A percentile compares a stretch with the other conserved stretches of the same genome.
These are phyloP conservation scores for Drosophila neotestacea DNA, from an alignment of 2,888 invertebrate species.

Conservation along the genomic window DNA sequence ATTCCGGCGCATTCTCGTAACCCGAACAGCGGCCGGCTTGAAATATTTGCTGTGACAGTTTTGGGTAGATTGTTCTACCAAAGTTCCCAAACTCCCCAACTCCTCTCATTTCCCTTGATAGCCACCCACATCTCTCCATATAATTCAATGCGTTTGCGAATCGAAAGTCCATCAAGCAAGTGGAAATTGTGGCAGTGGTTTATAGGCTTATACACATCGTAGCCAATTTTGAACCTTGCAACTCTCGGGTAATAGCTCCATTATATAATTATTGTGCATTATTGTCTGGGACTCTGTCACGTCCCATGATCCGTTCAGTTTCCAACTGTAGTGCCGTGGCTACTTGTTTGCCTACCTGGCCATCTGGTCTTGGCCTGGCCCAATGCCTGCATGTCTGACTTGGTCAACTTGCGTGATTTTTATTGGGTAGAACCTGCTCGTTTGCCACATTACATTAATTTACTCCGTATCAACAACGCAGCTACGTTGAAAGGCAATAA, in stretches of 20 bases:
- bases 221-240: constrained; percentile 59
- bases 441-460: constrained; percentile 65
- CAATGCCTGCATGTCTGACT: constrained; percentile 16
- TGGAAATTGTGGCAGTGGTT: constrained; percentile 64
- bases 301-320: constrained; percentile 27
- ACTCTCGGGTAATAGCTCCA: constrained; percentile 66
- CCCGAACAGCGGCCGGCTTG: constrained; percentile 18
- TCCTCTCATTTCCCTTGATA: background rate
- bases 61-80: constrained; percentile 23
- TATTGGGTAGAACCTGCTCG: constrained; percentile 47
- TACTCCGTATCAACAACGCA: constrained; percentile 46
- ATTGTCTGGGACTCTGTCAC: constrained; percentile 56
- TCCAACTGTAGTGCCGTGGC: constrained; percentile 3
- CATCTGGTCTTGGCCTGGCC: constrained; percentile 3
- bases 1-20: constrained; percentile 37
- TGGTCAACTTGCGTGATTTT: constrained; percentile 46
- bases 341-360: constrained; percentile 9
- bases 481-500: constrained; percentile 72
- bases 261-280: constrained; percentile 79
- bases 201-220: constrained; percentile 53
- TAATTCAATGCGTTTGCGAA: constrained; percentile 55
- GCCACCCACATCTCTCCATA: constrained; percentile 16
- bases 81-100: constrained; percentile 2
- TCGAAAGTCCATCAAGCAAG: constrained; percentile 70
- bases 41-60: constrained; percentile 69